Evolutionary conservation across 2,888 invertebrate genomes (phyloP).

Genomic region (Oscheius sp.): DNA sequence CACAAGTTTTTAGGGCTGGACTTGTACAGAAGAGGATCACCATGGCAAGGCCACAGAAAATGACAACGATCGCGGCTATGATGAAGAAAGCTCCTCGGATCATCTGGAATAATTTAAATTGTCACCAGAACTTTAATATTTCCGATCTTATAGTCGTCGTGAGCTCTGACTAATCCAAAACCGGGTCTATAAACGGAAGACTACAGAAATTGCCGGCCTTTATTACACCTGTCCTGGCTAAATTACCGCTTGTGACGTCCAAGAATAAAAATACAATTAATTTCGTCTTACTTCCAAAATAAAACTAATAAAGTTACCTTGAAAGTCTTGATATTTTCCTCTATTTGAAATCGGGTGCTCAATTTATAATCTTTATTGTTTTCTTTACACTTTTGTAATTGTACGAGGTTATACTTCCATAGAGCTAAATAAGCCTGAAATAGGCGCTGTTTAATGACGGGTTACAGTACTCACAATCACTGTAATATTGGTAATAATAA

Average conservation of each 20-base stretch:
- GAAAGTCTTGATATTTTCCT: constrained; percentile 9
- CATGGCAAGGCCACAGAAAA: background rate
- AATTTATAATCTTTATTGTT: background rate
- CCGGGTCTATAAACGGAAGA: background rate
- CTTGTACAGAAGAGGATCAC: background rate
- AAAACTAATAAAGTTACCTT: background rate
- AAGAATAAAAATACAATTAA: too few relatives aligned
- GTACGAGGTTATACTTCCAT: constrained; percentile 4
- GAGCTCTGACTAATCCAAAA: too few relatives aligned
- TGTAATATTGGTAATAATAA: background rate
- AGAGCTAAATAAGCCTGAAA: background rate
- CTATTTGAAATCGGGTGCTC: constrained; percentile 9
- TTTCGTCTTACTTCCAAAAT: too few relatives aligned
- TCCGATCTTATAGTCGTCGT: too few relatives aligned
- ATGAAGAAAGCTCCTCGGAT: background rate
- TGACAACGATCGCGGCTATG: background rate
- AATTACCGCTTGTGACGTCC: too few relatives aligned
- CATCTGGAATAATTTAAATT: background rate
- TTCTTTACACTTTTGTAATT: background rate
- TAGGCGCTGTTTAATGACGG: too few relatives aligned
- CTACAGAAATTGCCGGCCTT: too few relatives aligned
- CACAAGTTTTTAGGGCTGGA: background rate
- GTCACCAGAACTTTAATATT: too few relatives aligned
- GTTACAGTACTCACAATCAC: background rate
- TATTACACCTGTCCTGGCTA: too few relatives aligned